Base-by-base conservation (phyloP, 1,140 invertebrate genomes). In the Tenebrio molitor region DNA sequence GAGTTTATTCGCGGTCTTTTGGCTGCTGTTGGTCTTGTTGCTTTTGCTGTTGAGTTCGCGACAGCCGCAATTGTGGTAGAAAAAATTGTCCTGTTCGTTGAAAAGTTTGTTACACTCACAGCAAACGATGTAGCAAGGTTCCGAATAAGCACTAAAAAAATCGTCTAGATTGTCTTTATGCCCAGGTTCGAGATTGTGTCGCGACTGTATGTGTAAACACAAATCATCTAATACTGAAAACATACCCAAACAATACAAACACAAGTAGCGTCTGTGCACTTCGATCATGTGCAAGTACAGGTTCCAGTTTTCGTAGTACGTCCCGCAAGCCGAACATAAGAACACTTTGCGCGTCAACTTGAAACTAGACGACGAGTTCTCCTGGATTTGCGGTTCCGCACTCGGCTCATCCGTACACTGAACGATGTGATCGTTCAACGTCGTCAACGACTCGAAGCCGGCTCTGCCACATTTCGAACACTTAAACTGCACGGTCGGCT, bases 231-330 rank as follows among this genome's bases (percentile, higher is more conserved):
- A 89, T 74, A 89, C 88, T 17, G 89, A 89, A 84, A 93, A 94
- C 85, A 93, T 90, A 62, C 91, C 90, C 33, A 93, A 85, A 78
- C 93, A 94, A 82, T 91, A 92, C 7, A 94, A 81, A 79, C 93
- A 95, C 74, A 93, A 91, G 78, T 90, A 91, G 34, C 91, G 87
- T 72, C 90, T 89, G 80, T 95, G 92, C 14, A 90, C 86, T 74
- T 93, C 91, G 46, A 90, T 85, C 90, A 94, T 93, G 76, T 95
- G 93, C 7, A 92, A 80, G 81, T 93, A 94, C 21, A 94, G 84
- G 84, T 93, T 92, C 91, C 92, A 94, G 74, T 91, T 91, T 83
- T 93, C 91, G 84, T 92, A 93, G 75, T 93, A 93, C 1, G 89
- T 92, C 17, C 89, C 90, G 81, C 93, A 95, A 0, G 90, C 89